These are phyloP conservation scores for Rhyacichthys aspro DNA, from an alignment of 2,797 vertebrate species.

Conservation along the genomic window DNA sequence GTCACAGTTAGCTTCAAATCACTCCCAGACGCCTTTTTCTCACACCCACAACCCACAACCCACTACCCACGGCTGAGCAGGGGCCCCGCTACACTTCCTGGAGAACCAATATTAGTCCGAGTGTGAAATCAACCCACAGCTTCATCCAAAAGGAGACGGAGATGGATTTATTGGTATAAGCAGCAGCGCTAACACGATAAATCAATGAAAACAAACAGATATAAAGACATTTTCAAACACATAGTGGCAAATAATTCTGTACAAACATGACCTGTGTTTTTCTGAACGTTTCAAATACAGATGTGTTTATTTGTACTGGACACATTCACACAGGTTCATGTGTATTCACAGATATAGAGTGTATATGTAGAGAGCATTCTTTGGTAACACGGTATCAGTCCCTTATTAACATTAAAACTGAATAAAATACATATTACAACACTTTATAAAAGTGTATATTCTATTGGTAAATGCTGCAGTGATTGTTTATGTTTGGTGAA, in stretches of 20 bases:
- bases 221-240: conserved; percentile 30
- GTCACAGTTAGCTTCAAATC: conserved; percentile 77
- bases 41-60: conserved; percentile 39
- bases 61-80: conserved; percentile 34
- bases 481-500: conserved; percentile 31
- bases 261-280: conserved; percentile 27
- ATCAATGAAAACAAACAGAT: conserved; percentile 41
- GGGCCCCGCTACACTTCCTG: conserved; percentile 25
- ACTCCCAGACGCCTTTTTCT: conserved; percentile 73
- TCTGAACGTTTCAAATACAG: conserved; percentile 46
- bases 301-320: conserved; percentile 32
- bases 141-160: conserved; percentile 33
- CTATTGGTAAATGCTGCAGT: conserved; percentile 34
- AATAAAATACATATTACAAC: conserved; percentile 47
- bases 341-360: conserved; percentile 47
- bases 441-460: conserved; percentile 73
- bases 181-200: conserved; percentile 56
- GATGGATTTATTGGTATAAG: conserved; percentile 68
- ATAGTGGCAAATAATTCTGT: conserved; percentile 56
- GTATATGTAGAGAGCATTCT: background rate
- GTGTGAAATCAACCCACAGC: conserved; percentile 35
- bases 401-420: conserved; percentile 20
- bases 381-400: conserved; percentile 20
- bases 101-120: conserved; percentile 28
- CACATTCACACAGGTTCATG: conserved; percentile 41